phyloP scores from a whole-genome alignment of 2,113 vertebrate species.

The Sylvilagus bachmani region DNA sequence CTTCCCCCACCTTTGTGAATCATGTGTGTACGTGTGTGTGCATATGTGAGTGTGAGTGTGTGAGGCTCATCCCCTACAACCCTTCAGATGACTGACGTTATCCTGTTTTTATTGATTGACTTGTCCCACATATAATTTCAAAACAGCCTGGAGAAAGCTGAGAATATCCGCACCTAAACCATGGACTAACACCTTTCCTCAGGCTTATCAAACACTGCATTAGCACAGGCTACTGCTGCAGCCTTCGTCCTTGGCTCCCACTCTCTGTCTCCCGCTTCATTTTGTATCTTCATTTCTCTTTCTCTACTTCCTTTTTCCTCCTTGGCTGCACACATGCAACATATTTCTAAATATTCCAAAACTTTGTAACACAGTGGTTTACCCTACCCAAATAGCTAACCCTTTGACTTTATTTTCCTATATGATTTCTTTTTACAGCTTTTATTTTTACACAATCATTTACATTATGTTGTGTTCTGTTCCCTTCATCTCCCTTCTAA shows the following conservation, averaged over 20 bases:
- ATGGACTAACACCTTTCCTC: background rate
- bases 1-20: rapidly evolving
- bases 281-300: background rate
- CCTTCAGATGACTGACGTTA: background rate
- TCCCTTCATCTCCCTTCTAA: background rate
- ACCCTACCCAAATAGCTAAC: background rate
- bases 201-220: background rate
- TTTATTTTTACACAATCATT: background rate
- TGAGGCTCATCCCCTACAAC: background rate
- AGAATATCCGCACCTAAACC: background rate
- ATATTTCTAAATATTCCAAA: background rate
- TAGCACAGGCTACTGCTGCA: background rate
- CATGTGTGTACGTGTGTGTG: background rate
- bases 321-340: background rate
- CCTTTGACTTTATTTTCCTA: background rate
- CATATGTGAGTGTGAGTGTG: background rate
- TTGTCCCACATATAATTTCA: background rate
- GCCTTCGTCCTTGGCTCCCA: rapidly evolving
- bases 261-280: background rate
- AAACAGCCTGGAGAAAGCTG: background rate
- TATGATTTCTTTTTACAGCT: background rate
- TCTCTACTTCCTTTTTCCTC: background rate
- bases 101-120: conserved; percentile 9
- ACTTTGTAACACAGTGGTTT: background rate
- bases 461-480: background rate